phyloP scores from a whole-genome alignment of 2,113 vertebrate species.

The Cricetomys ansorgei region DNA sequence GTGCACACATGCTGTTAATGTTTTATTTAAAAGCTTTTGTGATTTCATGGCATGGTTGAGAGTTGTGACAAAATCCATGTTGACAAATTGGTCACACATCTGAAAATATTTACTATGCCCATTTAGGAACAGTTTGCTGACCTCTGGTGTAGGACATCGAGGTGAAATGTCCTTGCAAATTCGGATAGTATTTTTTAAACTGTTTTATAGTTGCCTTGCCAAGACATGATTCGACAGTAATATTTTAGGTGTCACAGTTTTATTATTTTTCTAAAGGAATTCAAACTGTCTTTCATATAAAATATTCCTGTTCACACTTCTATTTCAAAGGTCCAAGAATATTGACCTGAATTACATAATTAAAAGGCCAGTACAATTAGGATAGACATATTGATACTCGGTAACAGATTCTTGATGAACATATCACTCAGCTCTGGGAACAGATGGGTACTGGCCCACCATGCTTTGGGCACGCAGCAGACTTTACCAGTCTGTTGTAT shows the following conservation, averaged over 20 bases:
- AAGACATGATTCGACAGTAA: constrained; percentile 3
- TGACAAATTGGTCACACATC: not conserved
- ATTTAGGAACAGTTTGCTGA: constrained; percentile 1
- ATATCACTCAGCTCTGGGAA: not conserved
- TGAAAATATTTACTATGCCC: not conserved
- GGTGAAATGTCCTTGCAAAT: not conserved
- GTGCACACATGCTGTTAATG: not conserved
- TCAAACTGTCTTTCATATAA: constrained; percentile 44
- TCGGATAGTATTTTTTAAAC: not conserved
- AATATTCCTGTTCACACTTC: not conserved
- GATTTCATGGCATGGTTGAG: not conserved
- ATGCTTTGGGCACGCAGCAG: not conserved
- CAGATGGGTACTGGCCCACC: not conserved
- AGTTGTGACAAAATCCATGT: not conserved
- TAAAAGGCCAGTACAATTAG: not conserved
- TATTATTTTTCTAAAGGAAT: constrained; percentile 5
- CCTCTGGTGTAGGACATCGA: not conserved
- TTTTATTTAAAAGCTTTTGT: not conserved
- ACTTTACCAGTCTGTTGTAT: not conserved
- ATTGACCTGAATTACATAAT: not conserved
- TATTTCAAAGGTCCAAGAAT: constrained; percentile 9
- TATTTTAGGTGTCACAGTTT: constrained; percentile 31
- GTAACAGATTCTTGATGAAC: not conserved
- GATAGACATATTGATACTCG: not conserved
- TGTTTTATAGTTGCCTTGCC: not conserved